These are phyloP conservation scores for Drosophila baimaii DNA, from an alignment of 1,140 invertebrate species.

Conservation along the genomic window DNA sequence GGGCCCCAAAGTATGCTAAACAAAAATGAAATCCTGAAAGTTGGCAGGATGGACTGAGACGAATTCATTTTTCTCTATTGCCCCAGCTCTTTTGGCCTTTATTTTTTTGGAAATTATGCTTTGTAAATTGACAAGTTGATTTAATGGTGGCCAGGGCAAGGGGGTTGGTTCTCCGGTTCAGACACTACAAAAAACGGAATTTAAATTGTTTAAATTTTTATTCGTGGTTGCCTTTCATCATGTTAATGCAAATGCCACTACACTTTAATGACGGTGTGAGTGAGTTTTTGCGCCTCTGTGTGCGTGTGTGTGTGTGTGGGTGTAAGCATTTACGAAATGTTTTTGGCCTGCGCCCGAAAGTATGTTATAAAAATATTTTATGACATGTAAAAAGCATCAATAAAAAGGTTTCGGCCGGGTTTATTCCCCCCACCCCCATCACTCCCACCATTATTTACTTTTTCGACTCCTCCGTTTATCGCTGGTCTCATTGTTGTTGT, in stretches of 20 bases:
- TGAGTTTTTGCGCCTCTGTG: slow-evolving; percentile 18
- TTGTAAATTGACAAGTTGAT: slow-evolving; percentile 57
- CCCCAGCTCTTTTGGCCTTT: neutral
- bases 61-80: slow-evolving; percentile 31
- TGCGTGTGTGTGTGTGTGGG: slow-evolving; percentile 45
- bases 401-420: slow-evolving; percentile 69
- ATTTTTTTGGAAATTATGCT: slow-evolving; percentile 49
- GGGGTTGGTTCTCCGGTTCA: neutral
- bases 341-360: slow-evolving; percentile 54
- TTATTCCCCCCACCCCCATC: slow-evolving; percentile 32
- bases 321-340: slow-evolving; percentile 61
- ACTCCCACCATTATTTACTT: slow-evolving; percentile 35
- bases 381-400: slow-evolving; percentile 81
- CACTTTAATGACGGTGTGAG: slow-evolving; percentile 21
- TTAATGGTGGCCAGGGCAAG: slow-evolving; percentile 34
- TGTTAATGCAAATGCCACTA: slow-evolving; percentile 65
- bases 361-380: slow-evolving; percentile 83
- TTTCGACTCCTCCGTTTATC: slow-evolving; percentile 59
- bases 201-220: slow-evolving; percentile 74
- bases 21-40: slow-evolving; percentile 20
- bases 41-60: slow-evolving; percentile 7
- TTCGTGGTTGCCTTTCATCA: slow-evolving; percentile 65
- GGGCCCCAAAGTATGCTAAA: slow-evolving; percentile 40
- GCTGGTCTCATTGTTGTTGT: slow-evolving; percentile 41
- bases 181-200: slow-evolving; percentile 47